Evolutionary conservation across 2,797 vertebrate genomes (phyloP), one percentile per base, ranked within the genome.

Genomic region (Ctenochaetus hawaiiensis): DNA sequence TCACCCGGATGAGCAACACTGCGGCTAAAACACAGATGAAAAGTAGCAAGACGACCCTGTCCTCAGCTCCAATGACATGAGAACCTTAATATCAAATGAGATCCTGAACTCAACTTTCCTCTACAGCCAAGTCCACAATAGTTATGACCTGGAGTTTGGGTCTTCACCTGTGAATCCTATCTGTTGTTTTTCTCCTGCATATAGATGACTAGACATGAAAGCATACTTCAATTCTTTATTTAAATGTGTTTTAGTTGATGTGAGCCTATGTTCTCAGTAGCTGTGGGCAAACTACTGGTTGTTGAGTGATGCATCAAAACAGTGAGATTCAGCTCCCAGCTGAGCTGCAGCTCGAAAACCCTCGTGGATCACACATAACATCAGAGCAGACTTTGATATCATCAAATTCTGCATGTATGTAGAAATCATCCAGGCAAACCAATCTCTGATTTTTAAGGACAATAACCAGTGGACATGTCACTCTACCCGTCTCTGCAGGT

Each of bases 281-380:
- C 79, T 87, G 52, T 57, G 20, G 72, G 80, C 80, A 16, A 81
- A 74, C 39, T 53, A 72, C 59, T 54, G 68, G 67, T 62, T 75
- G 76, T 43, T 71, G 71, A 76, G 72, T 44, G 64, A 68, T 48
- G 73, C 58, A 41, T 83, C 67, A 67, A 14, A 80, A 47, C 61
- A 39, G 73, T 68, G 49, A 53, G 72, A 83, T 14, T 61, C 61
- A 49, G 70, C 51, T 75, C 56, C 8, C 53, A 63, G 57, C 70
- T 30, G 30, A 30, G 30, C 30, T 70, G 53, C 51, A 39, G 53
- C 73, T 71, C 56, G 47, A 10, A 39, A 67, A 61, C 43, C 43
- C 20, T 0, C 30, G 17, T 66, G 67, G 57, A 72, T 62, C 26
- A 61, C 26, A 61, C 22, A 2, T 14, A 74, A 72, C 57, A 63